These are phyloP conservation scores for Cremastobaeus sp. DNA, from an alignment of 2,888 invertebrate species.

Conservation along the genomic window DNA sequence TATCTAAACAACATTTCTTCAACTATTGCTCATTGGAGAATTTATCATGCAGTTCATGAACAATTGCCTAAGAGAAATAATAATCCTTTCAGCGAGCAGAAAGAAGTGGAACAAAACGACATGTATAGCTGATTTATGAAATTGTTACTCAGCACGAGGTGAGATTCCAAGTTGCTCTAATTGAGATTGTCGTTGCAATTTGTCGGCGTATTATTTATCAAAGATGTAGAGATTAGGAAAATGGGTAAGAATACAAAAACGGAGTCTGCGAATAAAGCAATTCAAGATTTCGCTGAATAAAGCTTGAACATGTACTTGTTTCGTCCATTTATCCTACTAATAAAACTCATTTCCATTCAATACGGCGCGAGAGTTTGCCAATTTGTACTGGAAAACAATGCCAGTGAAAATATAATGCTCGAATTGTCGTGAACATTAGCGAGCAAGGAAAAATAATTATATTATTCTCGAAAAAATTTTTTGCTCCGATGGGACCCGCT, in stretches of 20 bases:
- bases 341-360: conserved; percentile 13
- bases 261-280: no score
- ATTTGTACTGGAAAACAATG: conserved; percentile 16
- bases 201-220: conserved; percentile 5
- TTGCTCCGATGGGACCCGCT: no score
- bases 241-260: no score
- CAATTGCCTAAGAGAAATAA: no score
- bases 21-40: no score
- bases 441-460: no score
- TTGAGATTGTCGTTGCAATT: neutral
- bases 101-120: no score
- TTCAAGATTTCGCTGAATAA: conserved; percentile 19
- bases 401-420: conserved; percentile 3
- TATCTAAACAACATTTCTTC: no score
- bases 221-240: conserved; percentile 15
- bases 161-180: conserved; percentile 14
- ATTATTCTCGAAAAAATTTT: no score
- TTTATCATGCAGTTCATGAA: no score
- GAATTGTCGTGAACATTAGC: conserved; percentile 8
- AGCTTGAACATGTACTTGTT: no score
- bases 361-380: neutral
- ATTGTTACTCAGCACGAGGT: conserved; percentile 2
- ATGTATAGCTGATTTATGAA: conserved; percentile 1
- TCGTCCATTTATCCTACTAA: conserved; percentile 13
- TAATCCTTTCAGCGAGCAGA: no score